These are phyloP conservation scores for Gorsachius magnificus DNA, from an alignment of 2,797 vertebrate species.

Conservation along the genomic window DNA sequence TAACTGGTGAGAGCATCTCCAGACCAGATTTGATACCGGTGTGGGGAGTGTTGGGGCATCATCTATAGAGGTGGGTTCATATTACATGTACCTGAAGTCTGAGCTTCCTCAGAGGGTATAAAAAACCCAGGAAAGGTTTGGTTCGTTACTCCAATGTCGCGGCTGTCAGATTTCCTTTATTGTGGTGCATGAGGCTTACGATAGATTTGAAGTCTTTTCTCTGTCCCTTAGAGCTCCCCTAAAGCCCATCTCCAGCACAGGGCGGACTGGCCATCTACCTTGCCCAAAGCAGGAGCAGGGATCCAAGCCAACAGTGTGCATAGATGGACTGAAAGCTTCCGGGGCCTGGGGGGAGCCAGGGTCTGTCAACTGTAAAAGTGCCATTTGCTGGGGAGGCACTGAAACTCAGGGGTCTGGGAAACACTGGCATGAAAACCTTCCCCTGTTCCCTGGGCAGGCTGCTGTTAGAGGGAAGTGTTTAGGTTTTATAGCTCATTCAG, in stretches of 20 bases:
- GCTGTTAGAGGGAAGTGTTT: background rate
- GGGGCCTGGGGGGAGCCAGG: background rate
- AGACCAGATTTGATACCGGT: background rate
- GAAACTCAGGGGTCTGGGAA: background rate
- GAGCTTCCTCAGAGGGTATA: background rate
- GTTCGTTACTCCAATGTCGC: background rate
- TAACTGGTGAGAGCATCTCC: background rate
- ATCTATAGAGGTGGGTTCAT: rapidly evolving
- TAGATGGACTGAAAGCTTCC: background rate
- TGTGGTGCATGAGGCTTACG: background rate
- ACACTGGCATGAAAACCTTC: background rate
- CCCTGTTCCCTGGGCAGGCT: background rate
- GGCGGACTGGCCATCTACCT: background rate
- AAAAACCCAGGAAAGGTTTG: background rate
- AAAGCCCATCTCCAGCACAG: background rate
- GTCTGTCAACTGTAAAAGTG: background rate
- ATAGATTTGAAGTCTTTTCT: background rate
- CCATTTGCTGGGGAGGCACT: background rate
- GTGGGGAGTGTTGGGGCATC: background rate
- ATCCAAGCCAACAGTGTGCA: background rate
- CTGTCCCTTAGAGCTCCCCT: background rate
- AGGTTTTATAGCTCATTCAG: background rate
- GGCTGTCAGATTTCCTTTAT: background rate
- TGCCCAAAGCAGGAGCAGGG: background rate
- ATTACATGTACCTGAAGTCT: background rate